These are phyloP conservation scores for Corythaixoides concolor DNA, from an alignment of 2,113 vertebrate species.

Conservation along the genomic window DNA sequence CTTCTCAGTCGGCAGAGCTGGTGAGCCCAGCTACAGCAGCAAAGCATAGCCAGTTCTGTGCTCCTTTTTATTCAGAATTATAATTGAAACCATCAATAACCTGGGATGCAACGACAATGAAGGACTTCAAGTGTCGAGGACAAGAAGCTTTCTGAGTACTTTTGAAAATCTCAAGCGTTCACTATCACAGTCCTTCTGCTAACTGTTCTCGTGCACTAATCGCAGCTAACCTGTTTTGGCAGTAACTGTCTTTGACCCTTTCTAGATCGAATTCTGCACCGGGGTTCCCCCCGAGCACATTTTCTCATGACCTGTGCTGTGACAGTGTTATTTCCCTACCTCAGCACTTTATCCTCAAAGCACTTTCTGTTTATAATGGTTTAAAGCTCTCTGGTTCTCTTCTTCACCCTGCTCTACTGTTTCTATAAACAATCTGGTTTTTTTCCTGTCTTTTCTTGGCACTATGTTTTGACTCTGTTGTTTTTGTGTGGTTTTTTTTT, in stretches of 20 bases:
- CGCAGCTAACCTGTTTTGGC: background rate
- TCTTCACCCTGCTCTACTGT: background rate
- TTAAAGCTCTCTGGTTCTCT: background rate
- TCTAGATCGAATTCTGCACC: background rate
- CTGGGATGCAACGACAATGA: background rate
- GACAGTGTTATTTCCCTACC: background rate
- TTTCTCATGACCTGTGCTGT: background rate
- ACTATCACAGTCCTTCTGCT: background rate
- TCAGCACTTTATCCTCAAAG: background rate
- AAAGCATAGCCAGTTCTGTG: background rate
- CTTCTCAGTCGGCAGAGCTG: background rate
- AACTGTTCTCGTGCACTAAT: background rate
- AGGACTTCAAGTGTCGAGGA: background rate
- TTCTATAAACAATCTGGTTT: background rate
- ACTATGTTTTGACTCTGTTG: background rate
- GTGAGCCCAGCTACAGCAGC: background rate
- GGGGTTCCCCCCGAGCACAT: background rate
- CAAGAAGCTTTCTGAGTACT: background rate
- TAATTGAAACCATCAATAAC: background rate
- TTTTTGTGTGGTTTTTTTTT: too few species aligned
- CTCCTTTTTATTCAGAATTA: background rate
- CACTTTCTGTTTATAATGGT: background rate
- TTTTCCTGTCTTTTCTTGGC: background rate
- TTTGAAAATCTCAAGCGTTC: background rate
- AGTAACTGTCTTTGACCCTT: background rate